Evolutionary conservation across 1,140 invertebrate species (phyloP).

Genomic region (Samia ricini): DNA sequence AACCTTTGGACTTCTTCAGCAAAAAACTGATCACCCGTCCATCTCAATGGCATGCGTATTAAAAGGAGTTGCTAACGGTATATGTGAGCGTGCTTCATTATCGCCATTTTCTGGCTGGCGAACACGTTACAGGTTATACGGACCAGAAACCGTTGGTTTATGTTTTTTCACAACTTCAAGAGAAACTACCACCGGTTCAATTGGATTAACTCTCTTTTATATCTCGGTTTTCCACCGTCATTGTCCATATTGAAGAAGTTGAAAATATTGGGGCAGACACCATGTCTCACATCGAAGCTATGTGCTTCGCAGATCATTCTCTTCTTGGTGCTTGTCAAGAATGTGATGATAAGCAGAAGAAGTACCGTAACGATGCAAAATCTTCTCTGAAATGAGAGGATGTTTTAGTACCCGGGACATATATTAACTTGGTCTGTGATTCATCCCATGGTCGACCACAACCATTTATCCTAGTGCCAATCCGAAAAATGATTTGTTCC

Average conservation of each 20-base stretch:
- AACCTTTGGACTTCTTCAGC: slow-evolving; percentile 5
- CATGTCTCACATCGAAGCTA: slow-evolving; percentile 30
- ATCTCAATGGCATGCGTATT: neutral
- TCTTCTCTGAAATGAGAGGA: too few species aligned
- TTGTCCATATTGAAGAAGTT: slow-evolving; percentile 3
- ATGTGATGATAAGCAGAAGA: too few species aligned
- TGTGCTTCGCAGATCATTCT: too few species aligned
- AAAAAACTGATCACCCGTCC: neutral
- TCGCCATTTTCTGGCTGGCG: neutral
- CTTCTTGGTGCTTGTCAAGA: too few species aligned
- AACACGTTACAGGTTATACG: neutral
- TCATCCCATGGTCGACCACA: too few species aligned
- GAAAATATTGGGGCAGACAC: slow-evolving; percentile 23
- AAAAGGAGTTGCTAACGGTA: neutral
- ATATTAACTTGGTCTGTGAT: too few species aligned
- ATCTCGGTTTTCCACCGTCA: slow-evolving; percentile 11
- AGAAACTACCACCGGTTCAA: slow-evolving; percentile 10
- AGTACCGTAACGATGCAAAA: too few species aligned
- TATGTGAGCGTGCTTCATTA: neutral
- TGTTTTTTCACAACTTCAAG: slow-evolving; percentile 6
- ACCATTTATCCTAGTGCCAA: too few species aligned
- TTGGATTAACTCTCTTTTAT: slow-evolving; percentile 11
- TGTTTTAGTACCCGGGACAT: too few species aligned
- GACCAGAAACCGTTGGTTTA: slow-evolving; percentile 14
- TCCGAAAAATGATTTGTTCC: too few species aligned